Conservation (phyloP, 2,797 vertebrate genomes). For the Psittacula echo region DNA sequence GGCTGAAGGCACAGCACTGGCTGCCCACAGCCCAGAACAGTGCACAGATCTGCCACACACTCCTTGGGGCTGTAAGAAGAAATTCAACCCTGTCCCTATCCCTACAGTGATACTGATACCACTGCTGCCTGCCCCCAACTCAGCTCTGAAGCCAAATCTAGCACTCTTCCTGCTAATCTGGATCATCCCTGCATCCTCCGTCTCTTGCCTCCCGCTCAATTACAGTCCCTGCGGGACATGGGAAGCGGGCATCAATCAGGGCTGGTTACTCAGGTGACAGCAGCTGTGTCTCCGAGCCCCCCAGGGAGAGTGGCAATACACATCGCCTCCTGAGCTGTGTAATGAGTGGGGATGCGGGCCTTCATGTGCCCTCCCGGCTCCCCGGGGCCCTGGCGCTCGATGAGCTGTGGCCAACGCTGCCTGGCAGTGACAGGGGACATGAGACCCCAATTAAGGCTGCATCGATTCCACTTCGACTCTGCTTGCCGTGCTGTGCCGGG, state of each 20-base stretch:
- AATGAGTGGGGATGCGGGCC: background rate
- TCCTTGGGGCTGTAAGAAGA: background rate
- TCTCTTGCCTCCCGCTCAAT: slow-evolving; percentile 9
- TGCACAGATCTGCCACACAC: accelerated
- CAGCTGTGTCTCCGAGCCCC: slow-evolving; percentile 10
- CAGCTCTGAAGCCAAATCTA: background rate
- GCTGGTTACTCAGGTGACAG: slow-evolving; percentile 65
- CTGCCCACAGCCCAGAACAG: background rate
- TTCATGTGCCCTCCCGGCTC: background rate
- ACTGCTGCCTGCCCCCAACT: accelerated
- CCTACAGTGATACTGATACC: background rate
- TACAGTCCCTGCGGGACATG: slow-evolving; percentile 6
- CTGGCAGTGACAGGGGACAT: slow-evolving; percentile 46
- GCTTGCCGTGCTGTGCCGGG: background rate
- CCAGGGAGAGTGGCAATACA: slow-evolving; percentile 9
- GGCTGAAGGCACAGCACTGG: background rate
- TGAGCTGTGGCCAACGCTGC: background rate
- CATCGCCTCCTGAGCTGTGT: background rate
- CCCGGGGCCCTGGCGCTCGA: background rate
- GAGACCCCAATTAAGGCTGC: slow-evolving; percentile 62
- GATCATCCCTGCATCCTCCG: background rate
- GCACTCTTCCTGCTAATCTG: accelerated
- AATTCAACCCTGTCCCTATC: accelerated
- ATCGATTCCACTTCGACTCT: slow-evolving; percentile 17
- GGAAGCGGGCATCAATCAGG: slow-evolving; percentile 1